phyloP scores from a whole-genome alignment of 2,797 vertebrate species.

The Protonibea diacanthus region DNA sequence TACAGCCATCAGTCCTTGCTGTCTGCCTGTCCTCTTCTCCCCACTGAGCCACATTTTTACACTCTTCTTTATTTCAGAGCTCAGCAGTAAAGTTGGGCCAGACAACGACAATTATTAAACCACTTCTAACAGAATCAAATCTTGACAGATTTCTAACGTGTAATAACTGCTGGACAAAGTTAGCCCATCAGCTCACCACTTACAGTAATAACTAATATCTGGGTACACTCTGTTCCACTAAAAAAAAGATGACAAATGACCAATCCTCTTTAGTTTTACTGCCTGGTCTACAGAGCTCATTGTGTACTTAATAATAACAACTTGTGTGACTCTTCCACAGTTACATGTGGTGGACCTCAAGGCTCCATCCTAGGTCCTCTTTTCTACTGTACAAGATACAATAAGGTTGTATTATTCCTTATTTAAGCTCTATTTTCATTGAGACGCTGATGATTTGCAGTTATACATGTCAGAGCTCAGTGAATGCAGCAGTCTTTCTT shows the following conservation, averaged over 20 bases:
- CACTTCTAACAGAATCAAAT: neutral
- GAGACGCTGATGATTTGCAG: neutral
- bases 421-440: neutral
- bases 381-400: neutral
- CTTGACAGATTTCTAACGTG: neutral
- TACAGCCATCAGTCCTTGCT: conserved; percentile 4
- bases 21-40: conserved; percentile 3
- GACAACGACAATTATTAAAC: neutral
- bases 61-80: neutral
- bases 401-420: neutral
- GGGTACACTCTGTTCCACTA: neutral
- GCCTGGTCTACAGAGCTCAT: neutral
- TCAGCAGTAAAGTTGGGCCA: neutral
- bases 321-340: neutral
- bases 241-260: neutral
- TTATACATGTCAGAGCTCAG: neutral
- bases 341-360: neutral
- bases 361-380: neutral
- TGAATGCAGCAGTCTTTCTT: too few relatives aligned
- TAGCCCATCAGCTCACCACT: neutral
- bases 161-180: neutral
- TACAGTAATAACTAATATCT: neutral
- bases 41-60: neutral
- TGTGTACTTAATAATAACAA: neutral
- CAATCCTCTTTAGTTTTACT: neutral